These are phyloP conservation scores for Turritopsis dohrnii DNA, from an alignment of 30 jellyfish, hydroid and myxozoan species.

Conservation along the genomic window DNA sequence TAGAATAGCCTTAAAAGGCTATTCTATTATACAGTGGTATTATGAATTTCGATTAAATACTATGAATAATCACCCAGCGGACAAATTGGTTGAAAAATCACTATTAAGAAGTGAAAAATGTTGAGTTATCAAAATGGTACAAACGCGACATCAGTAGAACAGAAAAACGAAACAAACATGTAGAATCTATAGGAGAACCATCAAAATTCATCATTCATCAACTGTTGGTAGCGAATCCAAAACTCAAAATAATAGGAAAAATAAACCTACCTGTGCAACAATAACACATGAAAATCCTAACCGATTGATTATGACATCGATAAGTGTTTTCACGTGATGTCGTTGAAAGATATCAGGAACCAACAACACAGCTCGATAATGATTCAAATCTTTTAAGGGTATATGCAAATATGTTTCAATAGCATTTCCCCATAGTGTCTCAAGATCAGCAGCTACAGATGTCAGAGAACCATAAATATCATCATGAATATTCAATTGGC, in stretches of 20 bases:
- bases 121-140: too few species aligned
- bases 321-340: slow-evolving; percentile 60
- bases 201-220: too few species aligned
- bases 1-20: too few species aligned
- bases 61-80: too few species aligned
- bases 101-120: too few species aligned
- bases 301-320: slow-evolving; percentile 57
- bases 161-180: too few species aligned
- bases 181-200: too few species aligned
- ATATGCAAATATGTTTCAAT: slow-evolving; percentile 84
- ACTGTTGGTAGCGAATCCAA: neutral
- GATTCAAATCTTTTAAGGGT: slow-evolving; percentile 79
- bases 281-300: slow-evolving; percentile 81
- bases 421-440: slow-evolving; percentile 80
- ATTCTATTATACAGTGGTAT: too few species aligned
- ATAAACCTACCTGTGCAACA: slow-evolving; percentile 68
- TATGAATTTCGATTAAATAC: too few species aligned
- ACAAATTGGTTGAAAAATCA: too few species aligned
- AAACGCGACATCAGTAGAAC: too few species aligned
- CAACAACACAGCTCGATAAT: slow-evolving; percentile 75
- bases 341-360: slow-evolving; percentile 85
- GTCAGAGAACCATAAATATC: slow-evolving; percentile 86
- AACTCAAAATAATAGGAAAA: neutral
- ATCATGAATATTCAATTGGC: slow-evolving; percentile 71
- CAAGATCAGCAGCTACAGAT: slow-evolving; percentile 75